Conservation (phyloP, 2,797 vertebrate species). For the Diplodus puntazzo region DNA sequence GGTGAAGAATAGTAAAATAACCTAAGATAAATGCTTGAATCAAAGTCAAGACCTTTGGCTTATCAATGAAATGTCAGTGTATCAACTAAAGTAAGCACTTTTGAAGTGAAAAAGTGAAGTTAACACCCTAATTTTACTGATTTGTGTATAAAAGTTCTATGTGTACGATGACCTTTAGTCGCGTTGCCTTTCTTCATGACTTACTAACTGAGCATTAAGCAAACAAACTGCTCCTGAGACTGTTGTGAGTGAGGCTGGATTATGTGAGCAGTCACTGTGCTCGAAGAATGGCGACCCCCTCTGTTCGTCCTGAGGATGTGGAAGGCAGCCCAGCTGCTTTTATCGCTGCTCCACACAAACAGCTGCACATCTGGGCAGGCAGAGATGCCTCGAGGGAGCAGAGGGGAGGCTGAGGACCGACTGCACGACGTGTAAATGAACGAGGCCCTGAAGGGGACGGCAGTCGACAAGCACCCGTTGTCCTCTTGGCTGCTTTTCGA, state of each 20-base stretch:
- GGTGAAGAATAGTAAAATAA: too few species aligned
- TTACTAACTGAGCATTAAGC: not conserved
- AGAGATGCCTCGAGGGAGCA: slow-evolving; percentile 65
- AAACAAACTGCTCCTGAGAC: slow-evolving; percentile 9
- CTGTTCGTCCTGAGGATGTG: slow-evolving; percentile 43
- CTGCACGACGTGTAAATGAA: slow-evolving; percentile 72
- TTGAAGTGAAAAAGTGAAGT: not conserved
- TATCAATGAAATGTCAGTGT: too few species aligned
- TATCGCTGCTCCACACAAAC: slow-evolving; percentile 70
- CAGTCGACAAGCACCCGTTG: slow-evolving; percentile 70
- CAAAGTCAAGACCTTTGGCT: too few species aligned
- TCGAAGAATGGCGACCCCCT: slow-evolving; percentile 53
- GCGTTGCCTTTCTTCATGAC: too few species aligned
- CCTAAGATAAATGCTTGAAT: too few species aligned
- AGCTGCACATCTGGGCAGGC: slow-evolving; percentile 81
- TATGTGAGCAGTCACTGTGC: slow-evolving; percentile 2
- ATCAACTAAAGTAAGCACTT: not conserved
- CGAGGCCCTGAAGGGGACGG: slow-evolving; percentile 72
- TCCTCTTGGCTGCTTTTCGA: slow-evolving; percentile 66
- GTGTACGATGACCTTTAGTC: too few species aligned
- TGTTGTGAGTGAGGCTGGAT: slow-evolving; percentile 8
- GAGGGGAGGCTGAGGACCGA: slow-evolving; percentile 69
- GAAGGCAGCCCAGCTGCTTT: slow-evolving; percentile 66
- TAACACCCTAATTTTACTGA: not conserved
- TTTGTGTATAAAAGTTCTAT: too few species aligned